Percentiles rank a stretch among this genome's conserved stretches.
phyloP scores from a whole-genome alignment of 1,140 invertebrate genomes.

The Drosophila littoralis region DNA sequence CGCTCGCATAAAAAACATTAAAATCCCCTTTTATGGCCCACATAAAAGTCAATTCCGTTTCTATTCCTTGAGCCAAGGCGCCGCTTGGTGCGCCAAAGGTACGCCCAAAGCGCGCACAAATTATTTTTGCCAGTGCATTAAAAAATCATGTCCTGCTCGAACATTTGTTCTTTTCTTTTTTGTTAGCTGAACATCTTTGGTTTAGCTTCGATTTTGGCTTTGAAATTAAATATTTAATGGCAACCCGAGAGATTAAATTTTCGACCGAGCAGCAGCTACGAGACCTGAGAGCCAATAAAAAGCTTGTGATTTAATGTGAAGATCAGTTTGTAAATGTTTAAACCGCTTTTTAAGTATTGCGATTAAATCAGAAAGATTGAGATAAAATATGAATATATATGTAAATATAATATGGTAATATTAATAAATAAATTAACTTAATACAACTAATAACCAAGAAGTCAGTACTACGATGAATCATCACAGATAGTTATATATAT shows the following conservation, averaged over 20 bases:
- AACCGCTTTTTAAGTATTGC: too few species aligned
- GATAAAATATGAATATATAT: too few species aligned
- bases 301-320: neutral
- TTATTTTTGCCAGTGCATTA: slow-evolving; percentile 31
- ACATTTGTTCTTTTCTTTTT: slow-evolving; percentile 12
- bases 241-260: slow-evolving; percentile 9
- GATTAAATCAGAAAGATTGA: too few species aligned
- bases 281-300: neutral
- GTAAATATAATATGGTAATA: too few species aligned
- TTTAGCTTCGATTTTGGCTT: slow-evolving; percentile 5
- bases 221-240: slow-evolving; percentile 34
- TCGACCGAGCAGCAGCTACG: neutral
- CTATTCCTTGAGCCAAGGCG: slow-evolving; percentile 50
- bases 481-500: too few species aligned
- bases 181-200: neutral
- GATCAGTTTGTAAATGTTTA: too few species aligned
- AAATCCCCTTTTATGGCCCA: slow-evolving; percentile 70
- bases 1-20: slow-evolving; percentile 69
- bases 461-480: too few species aligned
- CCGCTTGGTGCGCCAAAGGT: slow-evolving; percentile 6
- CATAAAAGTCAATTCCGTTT: slow-evolving; percentile 76
- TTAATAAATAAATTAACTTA: too few species aligned
- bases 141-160: slow-evolving; percentile 31
- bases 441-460: too few species aligned
- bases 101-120: slow-evolving; percentile 13